These are phyloP conservation scores for Cranoglanis bouderius DNA, from an alignment of 2,113 vertebrate species.

Conservation along the genomic window DNA sequence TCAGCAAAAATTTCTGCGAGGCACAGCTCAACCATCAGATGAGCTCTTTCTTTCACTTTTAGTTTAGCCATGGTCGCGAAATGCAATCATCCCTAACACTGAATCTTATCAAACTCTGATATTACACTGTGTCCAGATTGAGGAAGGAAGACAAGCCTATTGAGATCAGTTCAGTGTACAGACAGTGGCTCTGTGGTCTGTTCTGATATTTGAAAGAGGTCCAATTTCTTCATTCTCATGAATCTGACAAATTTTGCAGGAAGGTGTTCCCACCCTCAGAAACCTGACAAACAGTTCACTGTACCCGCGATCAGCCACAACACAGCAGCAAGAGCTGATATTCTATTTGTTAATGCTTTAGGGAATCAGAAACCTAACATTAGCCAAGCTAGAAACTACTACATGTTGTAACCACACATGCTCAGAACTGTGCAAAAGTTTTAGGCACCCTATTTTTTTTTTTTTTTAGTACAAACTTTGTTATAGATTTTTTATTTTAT, in stretches of 20 bases:
- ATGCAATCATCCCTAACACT: not conserved
- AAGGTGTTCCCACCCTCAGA: slow-evolving; percentile 33
- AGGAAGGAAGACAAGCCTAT: not conserved
- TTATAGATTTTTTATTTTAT: too few species aligned
- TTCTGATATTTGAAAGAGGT: slow-evolving; percentile 24
- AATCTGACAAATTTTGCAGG: slow-evolving; percentile 49
- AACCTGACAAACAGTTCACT: not conserved
- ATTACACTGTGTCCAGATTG: not conserved
- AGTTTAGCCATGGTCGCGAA: not conserved
- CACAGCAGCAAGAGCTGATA: not conserved
- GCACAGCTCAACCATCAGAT: slow-evolving; percentile 5
- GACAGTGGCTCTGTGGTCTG: not conserved
- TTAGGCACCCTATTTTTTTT: too few species aligned
- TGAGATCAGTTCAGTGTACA: not conserved
- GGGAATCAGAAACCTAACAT: not conserved
- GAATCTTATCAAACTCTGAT: not conserved
- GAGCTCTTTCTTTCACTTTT: not conserved
- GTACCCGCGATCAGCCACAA: not conserved
- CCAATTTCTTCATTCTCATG: slow-evolving; percentile 41
- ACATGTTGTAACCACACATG: not conserved
- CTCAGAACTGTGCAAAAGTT: too few species aligned
- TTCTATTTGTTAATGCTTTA: not conserved
- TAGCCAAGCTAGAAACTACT: not conserved
- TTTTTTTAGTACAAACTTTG: too few species aligned
- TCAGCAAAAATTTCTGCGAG: slow-evolving; percentile 19